Base-by-base conservation (phyloP, 1,140 invertebrate genomes). In the Psix sp. region DNA sequence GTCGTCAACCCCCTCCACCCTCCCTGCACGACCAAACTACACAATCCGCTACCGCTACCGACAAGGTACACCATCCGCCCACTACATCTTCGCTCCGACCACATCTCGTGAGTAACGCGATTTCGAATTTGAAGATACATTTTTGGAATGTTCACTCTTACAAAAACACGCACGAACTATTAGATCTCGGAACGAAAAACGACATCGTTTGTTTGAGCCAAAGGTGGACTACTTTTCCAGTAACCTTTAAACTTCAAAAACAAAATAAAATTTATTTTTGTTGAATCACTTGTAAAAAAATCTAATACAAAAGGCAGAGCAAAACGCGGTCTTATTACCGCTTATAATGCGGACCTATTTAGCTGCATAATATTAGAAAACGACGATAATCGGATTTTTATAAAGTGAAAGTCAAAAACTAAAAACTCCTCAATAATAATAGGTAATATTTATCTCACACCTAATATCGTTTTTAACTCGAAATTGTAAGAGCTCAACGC, bases 121-220 rank as follows among this genome's bases (percentile, higher is more conserved):
- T n/a, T n/a, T n/a, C n/a, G n/a, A n/a, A n/a, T n/a, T n/a, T n/a
- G n/a, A n/a, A n/a, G n/a, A n/a, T n/a, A n/a, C n/a, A n/a, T n/a
- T n/a, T n/a, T n/a, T n/a, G n/a, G n/a, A n/a, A n/a, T n/a, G 52
- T 56, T 5, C 52, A 56, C 15, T 42, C 38, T 10, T 43, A 29
- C n/a, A 43, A 21, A 43, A 56, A 33, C 11, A 7, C n/a, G 1
- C 11, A 21, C 36, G 52, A 56, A 33, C 10, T 56, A 13, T 33
- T 15, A 6, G 29, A 43, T 13, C 1, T 15, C 7, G 4, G 2
- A 15, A 5, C 11, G 3, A 5, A 15, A 5, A 1, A 14, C 1
- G 52, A 56, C 16, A 43, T 56, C 10, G n/a, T 56, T 1, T 56
- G 52, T 18, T 17, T 56, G n/a, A 14, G 38, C n/a, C 38, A 56